These are phyloP conservation scores for Drosophila baimaii DNA, from an alignment of 1,140 invertebrate species.

Conservation along the genomic window DNA sequence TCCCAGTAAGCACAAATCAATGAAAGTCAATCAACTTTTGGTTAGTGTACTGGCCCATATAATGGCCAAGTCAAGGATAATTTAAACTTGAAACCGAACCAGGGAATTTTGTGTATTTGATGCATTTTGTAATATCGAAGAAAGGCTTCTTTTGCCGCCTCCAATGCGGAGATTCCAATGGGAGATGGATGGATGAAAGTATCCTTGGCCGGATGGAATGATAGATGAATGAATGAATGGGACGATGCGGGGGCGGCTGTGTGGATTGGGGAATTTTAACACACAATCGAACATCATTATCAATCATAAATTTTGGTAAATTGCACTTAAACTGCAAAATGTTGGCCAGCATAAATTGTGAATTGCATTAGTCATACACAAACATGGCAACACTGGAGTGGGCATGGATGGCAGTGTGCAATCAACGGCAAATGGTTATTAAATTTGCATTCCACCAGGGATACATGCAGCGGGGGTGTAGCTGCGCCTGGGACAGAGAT, in stretches of 20 bases:
- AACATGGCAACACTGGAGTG: conserved; percentile 10
- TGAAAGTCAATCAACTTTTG: conserved; percentile 43
- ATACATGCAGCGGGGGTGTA: conserved; percentile 3
- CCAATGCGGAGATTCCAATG: neutral
- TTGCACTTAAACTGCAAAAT: conserved; percentile 58
- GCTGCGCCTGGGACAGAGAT: conserved; percentile 7
- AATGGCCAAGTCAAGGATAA: conserved; percentile 19
- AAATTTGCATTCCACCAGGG: conserved; percentile 52
- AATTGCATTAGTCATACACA: conserved; percentile 49
- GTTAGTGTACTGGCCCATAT: conserved; percentile 29
- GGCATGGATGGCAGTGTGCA: conserved; percentile 44
- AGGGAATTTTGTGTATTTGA: conserved; percentile 28
- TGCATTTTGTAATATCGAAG: conserved; percentile 37
- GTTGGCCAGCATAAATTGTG: conserved; percentile 50
- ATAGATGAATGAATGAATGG: conserved; percentile 8
- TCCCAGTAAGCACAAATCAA: conserved; percentile 44
- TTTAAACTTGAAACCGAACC: conserved; percentile 6
- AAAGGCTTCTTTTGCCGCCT: conserved; percentile 32
- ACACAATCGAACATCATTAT: conserved; percentile 62
- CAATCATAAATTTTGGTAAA: conserved; percentile 62
- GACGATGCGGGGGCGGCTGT: neutral
- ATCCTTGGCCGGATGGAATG: conserved; percentile 2
- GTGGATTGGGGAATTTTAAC: conserved; percentile 33
- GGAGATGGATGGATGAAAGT: conserved; percentile 12
- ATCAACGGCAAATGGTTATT: conserved; percentile 61